These are phyloP conservation scores for Typhlichthys eigenmanni DNA, from an alignment of 2,797 vertebrate species.

Conservation along the genomic window DNA sequence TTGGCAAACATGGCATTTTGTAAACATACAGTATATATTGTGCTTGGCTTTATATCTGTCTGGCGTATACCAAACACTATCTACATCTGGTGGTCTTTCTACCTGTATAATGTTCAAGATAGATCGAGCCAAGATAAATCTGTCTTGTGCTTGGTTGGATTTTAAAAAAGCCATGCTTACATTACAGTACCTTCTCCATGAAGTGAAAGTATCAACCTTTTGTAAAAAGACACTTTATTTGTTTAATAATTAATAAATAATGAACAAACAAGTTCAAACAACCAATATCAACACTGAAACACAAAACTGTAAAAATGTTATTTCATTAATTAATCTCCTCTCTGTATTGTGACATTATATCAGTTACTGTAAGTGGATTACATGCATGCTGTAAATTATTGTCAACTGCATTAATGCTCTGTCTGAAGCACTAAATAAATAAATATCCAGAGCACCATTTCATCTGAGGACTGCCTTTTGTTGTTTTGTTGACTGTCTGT, in stretches of 20 bases:
- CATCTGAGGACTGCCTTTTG: slow-evolving; percentile 30
- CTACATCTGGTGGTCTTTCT: no score
- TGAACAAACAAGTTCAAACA: not conserved
- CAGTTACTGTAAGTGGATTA: slow-evolving; percentile 10
- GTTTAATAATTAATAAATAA: not conserved
- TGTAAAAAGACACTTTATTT: not conserved
- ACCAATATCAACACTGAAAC: not conserved
- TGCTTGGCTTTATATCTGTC: no score
- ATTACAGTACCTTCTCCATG: not conserved
- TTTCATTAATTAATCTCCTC: not conserved
- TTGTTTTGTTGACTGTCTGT: slow-evolving; percentile 6
- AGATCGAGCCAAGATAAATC: no score
- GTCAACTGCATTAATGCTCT: slow-evolving; percentile 56
- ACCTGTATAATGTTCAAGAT: no score
- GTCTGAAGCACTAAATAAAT: slow-evolving; percentile 59
- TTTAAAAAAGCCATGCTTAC: not conserved
- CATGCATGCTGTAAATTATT: slow-evolving; percentile 50
- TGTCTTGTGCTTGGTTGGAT: no score
- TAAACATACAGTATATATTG: slow-evolving; percentile 8
- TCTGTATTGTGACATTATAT: slow-evolving; percentile 33
- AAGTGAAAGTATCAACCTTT: not conserved
- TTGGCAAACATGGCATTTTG: not conserved
- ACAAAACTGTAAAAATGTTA: not conserved
- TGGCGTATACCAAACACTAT: no score
- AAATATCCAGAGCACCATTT: slow-evolving; percentile 46